Base-by-base conservation (phyloP, 64 coral and sea anemone genomes). In the Cladopsammia gracilis region DNA sequence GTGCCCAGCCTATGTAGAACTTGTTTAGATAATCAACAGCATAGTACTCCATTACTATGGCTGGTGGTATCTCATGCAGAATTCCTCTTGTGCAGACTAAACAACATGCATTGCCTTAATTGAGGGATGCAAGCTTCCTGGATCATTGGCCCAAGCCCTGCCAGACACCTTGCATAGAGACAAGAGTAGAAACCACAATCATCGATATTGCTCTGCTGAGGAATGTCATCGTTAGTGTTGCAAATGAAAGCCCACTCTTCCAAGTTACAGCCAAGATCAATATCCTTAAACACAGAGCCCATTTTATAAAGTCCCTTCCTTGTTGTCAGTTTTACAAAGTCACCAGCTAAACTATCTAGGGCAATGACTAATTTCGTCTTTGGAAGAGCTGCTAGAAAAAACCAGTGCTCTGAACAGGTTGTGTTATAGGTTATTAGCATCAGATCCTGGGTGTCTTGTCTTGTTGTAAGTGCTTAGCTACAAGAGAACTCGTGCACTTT, bases 171-270 rank as follows among this genome's bases (percentile, higher is more conserved):
- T n/a, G n/a, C n/a, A n/a, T n/a, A 95, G 48, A 95, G 80, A 62
- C 93, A 95, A 86, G 73, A 91, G 86, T 68, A 94, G 45, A 90
- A 88, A 86, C 82, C 93, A 95, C 82, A 90, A 51, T 90, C 80
- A 61, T 90, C 75, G 70, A 49, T 56, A 86, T 81, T 95, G n/a
- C 6, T 70, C 74, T 86, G 93, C 88, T 87, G 93, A 46, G 93
- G 81, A 56, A 95, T 71, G 19, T 95, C 80, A 87, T 78, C 72
- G 50, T 91, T 95, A 56, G 53, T 86, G 46, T 90, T 95, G 56
- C 13, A 85, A 19, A 68, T 71, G 68, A 95, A 95, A 49, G 57
- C 58, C 93, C 93, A 94, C 57, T n/a, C n/a, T n/a, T 93, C 78
- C 53, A 93, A 48, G 57, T 88, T 94, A 47, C 64, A 88, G 72